Conservation (phyloP, 2,113 vertebrate genomes). For the Rhizomys pruinosus region DNA sequence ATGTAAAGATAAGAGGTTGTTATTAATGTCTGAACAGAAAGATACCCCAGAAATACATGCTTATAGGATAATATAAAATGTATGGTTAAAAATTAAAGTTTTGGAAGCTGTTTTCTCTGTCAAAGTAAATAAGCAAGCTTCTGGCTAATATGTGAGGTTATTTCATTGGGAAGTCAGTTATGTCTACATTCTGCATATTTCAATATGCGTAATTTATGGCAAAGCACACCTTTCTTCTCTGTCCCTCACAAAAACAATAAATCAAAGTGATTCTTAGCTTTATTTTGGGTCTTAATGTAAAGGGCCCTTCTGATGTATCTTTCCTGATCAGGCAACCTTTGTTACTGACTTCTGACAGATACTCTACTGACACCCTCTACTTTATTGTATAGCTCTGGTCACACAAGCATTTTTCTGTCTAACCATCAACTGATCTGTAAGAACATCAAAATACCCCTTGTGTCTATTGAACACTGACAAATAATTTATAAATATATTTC, state of each 20-base stretch:
- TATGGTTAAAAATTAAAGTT: not conserved
- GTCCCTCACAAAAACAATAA: not conserved
- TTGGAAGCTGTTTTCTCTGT: not conserved
- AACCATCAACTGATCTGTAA: not conserved
- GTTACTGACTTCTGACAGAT: not conserved
- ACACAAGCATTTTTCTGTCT: not conserved
- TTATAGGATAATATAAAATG: slow-evolving; percentile 34
- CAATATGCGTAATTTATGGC: not conserved
- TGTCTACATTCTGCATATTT: not conserved
- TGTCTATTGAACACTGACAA: not conserved
- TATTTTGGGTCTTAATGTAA: not conserved
- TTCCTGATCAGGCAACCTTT: not conserved
- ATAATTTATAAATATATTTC: not conserved
- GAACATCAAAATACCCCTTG: not conserved
- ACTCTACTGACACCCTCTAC: rapidly evolving
- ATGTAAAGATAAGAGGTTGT: slow-evolving; percentile 25
- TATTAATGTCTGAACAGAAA: slow-evolving; percentile 50
- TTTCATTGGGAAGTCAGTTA: not conserved
- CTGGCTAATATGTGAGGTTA: not conserved
- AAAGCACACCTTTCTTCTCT: not conserved
- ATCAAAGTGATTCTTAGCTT: not conserved
- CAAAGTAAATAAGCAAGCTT: not conserved
- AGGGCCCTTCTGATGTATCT: not conserved
- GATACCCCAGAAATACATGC: slow-evolving; percentile 9
- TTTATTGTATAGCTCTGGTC: not conserved